phyloP scores from a whole-genome alignment of 2,113 vertebrate species.

The Hemibagrus wyckioides region DNA sequence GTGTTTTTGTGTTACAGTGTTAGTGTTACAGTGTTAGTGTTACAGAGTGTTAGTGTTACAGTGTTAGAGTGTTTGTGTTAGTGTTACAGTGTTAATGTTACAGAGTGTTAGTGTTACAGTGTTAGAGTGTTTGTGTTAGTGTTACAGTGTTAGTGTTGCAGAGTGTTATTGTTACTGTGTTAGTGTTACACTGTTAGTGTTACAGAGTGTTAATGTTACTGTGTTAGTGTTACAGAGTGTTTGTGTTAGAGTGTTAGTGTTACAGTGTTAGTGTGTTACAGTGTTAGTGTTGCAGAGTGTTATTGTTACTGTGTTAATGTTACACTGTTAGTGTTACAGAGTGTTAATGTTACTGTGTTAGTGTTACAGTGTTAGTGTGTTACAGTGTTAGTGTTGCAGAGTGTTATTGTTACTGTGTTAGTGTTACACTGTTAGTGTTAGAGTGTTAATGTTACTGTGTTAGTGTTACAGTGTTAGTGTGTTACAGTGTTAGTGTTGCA shows the following conservation, averaged over 20 bases:
- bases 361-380: too few species aligned
- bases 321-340: too few species aligned
- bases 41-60: not conserved
- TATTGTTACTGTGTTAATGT: conserved; percentile 75
- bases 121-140: too few species aligned
- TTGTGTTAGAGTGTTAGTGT: not conserved
- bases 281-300: not conserved
- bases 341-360: too few species aligned
- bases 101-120: not conserved
- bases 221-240: not conserved
- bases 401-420: too few species aligned
- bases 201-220: not conserved
- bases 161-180: not conserved
- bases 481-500: too few species aligned
- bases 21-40: not conserved
- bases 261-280: not conserved
- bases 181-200: not conserved
- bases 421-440: too few species aligned
- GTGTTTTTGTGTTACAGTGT: not conserved
- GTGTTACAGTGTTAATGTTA: not conserved
- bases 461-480: too few species aligned
- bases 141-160: not conserved
- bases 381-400: too few species aligned
- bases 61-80: not conserved
- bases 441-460: too few species aligned